phyloP scores from a whole-genome alignment of 2,797 vertebrate species.

The Enteromius paludinosus region DNA sequence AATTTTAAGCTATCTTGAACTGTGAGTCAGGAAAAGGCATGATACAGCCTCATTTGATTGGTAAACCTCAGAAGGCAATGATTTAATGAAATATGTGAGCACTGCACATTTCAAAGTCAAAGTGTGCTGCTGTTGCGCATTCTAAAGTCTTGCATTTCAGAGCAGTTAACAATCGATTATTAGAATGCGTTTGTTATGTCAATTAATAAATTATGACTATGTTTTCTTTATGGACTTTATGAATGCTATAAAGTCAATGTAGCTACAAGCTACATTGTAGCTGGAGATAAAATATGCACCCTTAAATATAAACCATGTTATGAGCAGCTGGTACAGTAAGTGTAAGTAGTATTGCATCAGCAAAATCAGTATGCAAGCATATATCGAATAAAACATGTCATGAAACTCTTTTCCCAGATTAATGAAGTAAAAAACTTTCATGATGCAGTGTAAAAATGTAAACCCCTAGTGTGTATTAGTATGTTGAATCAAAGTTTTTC shows the following conservation, averaged over 20 bases:
- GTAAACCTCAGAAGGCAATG: background rate
- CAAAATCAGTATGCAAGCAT: background rate
- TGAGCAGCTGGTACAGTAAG: background rate
- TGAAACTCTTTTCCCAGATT: background rate
- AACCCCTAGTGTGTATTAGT: background rate
- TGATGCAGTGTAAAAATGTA: background rate
- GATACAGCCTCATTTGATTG: background rate
- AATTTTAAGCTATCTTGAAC: background rate
- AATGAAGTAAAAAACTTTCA: background rate
- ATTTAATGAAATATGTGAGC: background rate
- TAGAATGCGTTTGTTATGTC: background rate
- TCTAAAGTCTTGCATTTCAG: background rate
- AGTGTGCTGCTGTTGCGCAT: background rate
- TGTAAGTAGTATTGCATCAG: background rate
- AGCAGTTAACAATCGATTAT: background rate
- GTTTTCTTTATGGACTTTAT: background rate
- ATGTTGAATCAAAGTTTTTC: background rate
- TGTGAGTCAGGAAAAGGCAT: background rate
- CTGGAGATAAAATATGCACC: background rate
- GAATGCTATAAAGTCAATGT: too few relatives aligned
- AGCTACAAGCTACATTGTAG: too few relatives aligned
- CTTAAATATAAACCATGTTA: background rate
- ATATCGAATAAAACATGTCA: background rate
- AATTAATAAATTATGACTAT: background rate
- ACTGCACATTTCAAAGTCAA: background rate